Base-by-base conservation (phyloP, 2,797 vertebrate species). In the Dermochelys coriacea region DNA sequence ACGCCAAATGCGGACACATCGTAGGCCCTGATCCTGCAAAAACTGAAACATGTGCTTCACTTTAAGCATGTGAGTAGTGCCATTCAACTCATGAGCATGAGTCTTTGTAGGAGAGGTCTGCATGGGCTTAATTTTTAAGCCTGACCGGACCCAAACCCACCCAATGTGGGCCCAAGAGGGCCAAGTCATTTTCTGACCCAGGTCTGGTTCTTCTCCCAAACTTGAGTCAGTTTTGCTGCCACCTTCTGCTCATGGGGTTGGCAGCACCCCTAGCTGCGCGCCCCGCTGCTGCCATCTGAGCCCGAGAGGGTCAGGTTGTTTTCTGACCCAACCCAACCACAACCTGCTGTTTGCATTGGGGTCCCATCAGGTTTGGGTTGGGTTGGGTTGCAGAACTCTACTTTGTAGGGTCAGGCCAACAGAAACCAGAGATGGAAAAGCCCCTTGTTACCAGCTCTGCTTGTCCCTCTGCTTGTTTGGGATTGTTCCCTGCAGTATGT, bases 401-500 rank as follows among this genome's bases (percentile, higher is more conserved):
- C 61, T 64, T 64, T n/a, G 34, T 64, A 64, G 34, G 61, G 16
- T n/a, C 61, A 64, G 61, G 15, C 12, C 55, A 64, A 74, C 31
- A 54, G 85, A 78, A 68, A 49, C 47, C 1, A 18, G 8, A 49
- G 82, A 84, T 83, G 81, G 82, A n/a, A 78, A 78, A 84, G 79
- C 49, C 74, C 94, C 0, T n/a, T n/a, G 8, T 64, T 57, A 0
- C 25, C 85, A 59, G 51, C 80, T 59, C 80, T 54, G 37, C 64
- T 29, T 81, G 11, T n/a, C n/a, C 78, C 31, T 23, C 82, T 37
- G 15, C 51, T 34, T 41, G 11, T 2, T 0, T 27, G 31, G 61
- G 0, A 0, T 1, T 71, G 59, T 41, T 49, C 15, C 78, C 50
- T 9, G 15, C 3, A 6, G 3, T 61, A 8, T 34, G 14, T 41